A percentile compares a stretch with the other conserved stretches of the same genome.
Conservation (phyloP, 2,888 invertebrate genomes). For the Parelbella ahira region DNA sequence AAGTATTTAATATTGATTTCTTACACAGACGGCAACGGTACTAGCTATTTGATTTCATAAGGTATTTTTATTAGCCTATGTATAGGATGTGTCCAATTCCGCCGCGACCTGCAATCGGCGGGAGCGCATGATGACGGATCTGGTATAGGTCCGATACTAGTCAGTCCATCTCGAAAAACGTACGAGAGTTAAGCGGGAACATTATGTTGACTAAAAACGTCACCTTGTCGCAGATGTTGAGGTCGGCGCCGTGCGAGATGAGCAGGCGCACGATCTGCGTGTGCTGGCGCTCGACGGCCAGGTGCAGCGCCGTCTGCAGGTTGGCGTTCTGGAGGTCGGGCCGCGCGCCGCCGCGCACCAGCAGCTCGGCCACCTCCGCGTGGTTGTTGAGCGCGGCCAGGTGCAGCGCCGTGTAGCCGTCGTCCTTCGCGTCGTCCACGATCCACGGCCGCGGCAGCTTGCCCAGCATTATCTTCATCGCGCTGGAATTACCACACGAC, state of each 20-base stretch:
- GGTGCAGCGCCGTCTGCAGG: conserved; percentile 94
- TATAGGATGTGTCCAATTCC: too few relatives aligned
- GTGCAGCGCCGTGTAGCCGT: conserved; percentile 98
- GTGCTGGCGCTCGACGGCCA: conserved; percentile 98
- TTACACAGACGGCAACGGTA: too few relatives aligned
- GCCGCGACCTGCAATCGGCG: too few relatives aligned
- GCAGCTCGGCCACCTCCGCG: conserved; percentile 95
- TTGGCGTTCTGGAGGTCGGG: conserved; percentile 98
- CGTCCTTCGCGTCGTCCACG: conserved; percentile 99
- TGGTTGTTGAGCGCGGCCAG: conserved; percentile 98
- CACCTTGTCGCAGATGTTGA: conserved; percentile 98
- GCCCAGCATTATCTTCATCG: conserved; percentile 96
- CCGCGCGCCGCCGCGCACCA: conserved; percentile 94
- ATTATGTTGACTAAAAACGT: too few relatives aligned
- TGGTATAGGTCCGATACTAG: too few relatives aligned
- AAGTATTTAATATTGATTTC: too few relatives aligned
- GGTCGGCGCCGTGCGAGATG: conserved; percentile 94
- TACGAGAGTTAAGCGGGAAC: too few relatives aligned
- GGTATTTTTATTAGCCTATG: too few relatives aligned
- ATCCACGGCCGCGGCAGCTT: conserved; percentile 98
- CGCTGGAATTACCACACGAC: conserved; percentile 88
- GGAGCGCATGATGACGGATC: too few relatives aligned
- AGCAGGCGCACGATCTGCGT: conserved; percentile 97
- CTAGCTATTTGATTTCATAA: too few relatives aligned
- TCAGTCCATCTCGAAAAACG: too few relatives aligned